Percentiles rank a stretch among this genome's conserved stretches.
These are phyloP conservation scores for Stenoptilia bipunctidactyla DNA, from an alignment of 2,888 invertebrate genomes.

Conservation along the genomic window DNA sequence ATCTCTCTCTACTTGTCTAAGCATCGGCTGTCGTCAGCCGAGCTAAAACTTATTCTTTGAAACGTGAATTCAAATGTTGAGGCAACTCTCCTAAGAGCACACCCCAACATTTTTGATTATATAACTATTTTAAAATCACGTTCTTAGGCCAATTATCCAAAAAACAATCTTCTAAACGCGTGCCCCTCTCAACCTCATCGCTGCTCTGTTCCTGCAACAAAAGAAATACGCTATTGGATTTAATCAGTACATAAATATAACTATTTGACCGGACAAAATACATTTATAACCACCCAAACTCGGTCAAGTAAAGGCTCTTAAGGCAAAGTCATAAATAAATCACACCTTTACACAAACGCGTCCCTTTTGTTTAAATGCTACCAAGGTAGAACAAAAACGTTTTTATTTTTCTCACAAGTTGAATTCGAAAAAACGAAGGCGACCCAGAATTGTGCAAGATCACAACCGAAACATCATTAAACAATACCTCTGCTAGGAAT, in stretches of 20 bases:
- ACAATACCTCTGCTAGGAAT: conserved; percentile 65
- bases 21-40: conserved; percentile 65
- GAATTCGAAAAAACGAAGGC: conserved; percentile 42
- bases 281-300: conserved; percentile 46
- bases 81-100: conserved; percentile 53
- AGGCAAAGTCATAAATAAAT: conserved; percentile 65
- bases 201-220: conserved; percentile 66
- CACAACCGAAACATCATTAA: conserved; percentile 68
- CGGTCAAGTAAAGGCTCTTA: conserved; percentile 51
- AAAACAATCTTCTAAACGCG: conserved; percentile 13
- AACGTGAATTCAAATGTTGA: conserved; percentile 36
- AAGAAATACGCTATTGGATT: conserved; percentile 34
- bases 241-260: conserved; percentile 25
- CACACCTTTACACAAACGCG: conserved; percentile 61
- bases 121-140: conserved; percentile 33
- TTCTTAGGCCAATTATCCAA: conserved; percentile 21
- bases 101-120: conserved; percentile 66
- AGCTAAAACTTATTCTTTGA: conserved; percentile 44
- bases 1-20: conserved; percentile 58
- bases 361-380: conserved; percentile 67
- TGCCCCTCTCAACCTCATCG: conserved; percentile 23
- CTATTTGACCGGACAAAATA: conserved; percentile 24
- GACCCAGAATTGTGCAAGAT: conserved; percentile 64
- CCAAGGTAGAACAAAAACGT: conserved; percentile 54
- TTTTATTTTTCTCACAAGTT: conserved; percentile 54